A percentile compares a stretch with the other conserved stretches of the same genome.
Conservation (phyloP, 2,113 vertebrate species). For the Mesembrinibis cayennensis region DNA sequence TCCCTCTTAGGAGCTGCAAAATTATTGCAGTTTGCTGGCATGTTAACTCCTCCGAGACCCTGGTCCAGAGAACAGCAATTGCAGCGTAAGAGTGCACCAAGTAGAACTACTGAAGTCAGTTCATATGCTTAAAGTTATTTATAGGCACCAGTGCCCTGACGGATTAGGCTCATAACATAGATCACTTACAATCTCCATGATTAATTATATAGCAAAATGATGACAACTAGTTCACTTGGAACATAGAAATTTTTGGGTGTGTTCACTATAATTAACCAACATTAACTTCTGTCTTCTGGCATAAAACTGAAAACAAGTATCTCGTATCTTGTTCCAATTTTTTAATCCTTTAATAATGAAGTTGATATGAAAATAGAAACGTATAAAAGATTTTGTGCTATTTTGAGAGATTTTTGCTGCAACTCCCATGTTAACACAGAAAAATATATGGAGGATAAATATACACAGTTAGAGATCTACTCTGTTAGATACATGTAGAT, state of each 20-base stretch:
- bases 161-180: not conserved
- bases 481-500: not conserved
- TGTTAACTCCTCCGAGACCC: fast-evolving
- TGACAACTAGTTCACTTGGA: not conserved
- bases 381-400: not conserved
- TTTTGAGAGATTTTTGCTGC: not conserved
- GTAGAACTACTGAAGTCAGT: not conserved
- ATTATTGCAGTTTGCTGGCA: not conserved
- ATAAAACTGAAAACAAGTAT: not conserved
- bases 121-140: not conserved
- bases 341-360: not conserved
- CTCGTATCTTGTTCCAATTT: not conserved
- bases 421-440: not conserved
- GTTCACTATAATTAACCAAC: not conserved
- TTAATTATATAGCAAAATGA: not conserved
- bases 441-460: not conserved
- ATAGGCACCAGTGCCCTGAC: not conserved
- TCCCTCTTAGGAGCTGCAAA: not conserved
- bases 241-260: not conserved
- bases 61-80: not conserved
- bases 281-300: not conserved
- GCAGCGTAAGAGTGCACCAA: not conserved
- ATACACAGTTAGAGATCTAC: not conserved
- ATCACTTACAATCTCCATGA: not conserved
- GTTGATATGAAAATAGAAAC: not conserved